Evolutionary conservation across 1,140 invertebrate species (phyloP).

Genomic region (Brachionus koreanus): DNA sequence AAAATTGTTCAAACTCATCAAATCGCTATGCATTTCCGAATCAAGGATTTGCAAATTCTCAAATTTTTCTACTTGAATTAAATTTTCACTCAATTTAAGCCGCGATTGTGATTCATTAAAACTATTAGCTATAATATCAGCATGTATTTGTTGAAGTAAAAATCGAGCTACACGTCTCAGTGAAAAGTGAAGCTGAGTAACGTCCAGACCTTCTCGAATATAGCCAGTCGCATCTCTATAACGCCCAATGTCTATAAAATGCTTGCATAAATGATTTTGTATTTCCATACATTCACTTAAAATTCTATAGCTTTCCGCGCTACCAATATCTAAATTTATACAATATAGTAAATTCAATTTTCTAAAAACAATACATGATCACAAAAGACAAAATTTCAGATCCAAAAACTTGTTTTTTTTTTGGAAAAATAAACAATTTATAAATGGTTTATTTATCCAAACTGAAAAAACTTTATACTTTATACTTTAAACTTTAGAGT

Average conservation of each 20-base stretch:
- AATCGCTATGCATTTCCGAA: not conserved
- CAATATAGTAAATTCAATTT: too few relatives aligned
- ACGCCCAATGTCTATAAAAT: constrained; percentile 35
- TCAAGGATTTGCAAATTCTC: not conserved
- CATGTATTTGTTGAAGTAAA: constrained; percentile 21
- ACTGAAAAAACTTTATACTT: too few relatives aligned
- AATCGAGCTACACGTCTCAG: not conserved
- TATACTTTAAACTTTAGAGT: too few relatives aligned
- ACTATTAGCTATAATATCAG: constrained; percentile 25
- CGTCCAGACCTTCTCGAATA: constrained; percentile 9
- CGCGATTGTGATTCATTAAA: not conserved
- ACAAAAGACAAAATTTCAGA: not conserved
- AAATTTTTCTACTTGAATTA: not conserved
- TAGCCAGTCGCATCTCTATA: constrained; percentile 32
- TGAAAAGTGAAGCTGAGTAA: constrained; percentile 1
- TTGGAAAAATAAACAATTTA: too few relatives aligned
- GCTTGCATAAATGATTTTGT: not conserved
- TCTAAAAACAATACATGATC: not conserved
- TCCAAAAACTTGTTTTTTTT: too few relatives aligned
- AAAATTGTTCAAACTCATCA: constrained; percentile 7
- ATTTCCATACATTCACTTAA: constrained; percentile 25
- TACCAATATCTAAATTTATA: constrained; percentile 5
- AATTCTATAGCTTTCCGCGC: constrained; percentile 17
- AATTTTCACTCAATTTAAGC: not conserved
- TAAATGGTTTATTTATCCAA: too few relatives aligned